Base-by-base conservation (phyloP, 2,888 invertebrate genomes). In the Coenonympha glycerion region DNA sequence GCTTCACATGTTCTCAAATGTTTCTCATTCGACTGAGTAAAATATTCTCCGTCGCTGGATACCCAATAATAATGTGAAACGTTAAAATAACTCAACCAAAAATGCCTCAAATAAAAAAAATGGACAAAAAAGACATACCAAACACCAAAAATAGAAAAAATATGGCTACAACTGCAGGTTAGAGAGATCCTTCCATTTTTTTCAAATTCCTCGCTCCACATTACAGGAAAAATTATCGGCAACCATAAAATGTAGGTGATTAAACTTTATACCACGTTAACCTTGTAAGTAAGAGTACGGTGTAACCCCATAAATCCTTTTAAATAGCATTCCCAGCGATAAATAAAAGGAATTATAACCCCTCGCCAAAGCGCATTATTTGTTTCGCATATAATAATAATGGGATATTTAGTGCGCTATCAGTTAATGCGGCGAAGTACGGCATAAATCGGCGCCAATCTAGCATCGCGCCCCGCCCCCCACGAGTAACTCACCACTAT, bases 331-430 rank as follows among this genome's bases (percentile, higher is more conserved):
- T 76, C 79, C 69, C 73, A 73, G 68, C 69, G 70, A 79, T 82
- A 81, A 82, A 83, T 74, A 79, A 75, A 68, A 69, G 59, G 59
- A 47, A 60, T 62, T 52, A 56, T 51, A 66, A 69, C 71, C 69
- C 62, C 68, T 68, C 69, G 69, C 31, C 69, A 69, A 68, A 73
- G 73, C 67, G 70, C 66, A 76, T 79, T 81, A 84, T 85, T 84
- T 84, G 82, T 77, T 82, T 79, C 85, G 80, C 76, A 80, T 84
- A 80, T 79, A 82, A 80, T 79, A 82, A 80, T 83, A 83, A 86
- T 85, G 80, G 82, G 83, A 86, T 84, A 85, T 85, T 86, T 86
- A 85, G 84, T 80, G 81, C 71, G 68, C 77, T 85, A 86, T 84
- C 83, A 79, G 80, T 82, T 85, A 85, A 84, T 85, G 79, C 76